phyloP scores from a whole-genome alignment of 2,113 vertebrate species.

The Oreochromis niloticus region DNA sequence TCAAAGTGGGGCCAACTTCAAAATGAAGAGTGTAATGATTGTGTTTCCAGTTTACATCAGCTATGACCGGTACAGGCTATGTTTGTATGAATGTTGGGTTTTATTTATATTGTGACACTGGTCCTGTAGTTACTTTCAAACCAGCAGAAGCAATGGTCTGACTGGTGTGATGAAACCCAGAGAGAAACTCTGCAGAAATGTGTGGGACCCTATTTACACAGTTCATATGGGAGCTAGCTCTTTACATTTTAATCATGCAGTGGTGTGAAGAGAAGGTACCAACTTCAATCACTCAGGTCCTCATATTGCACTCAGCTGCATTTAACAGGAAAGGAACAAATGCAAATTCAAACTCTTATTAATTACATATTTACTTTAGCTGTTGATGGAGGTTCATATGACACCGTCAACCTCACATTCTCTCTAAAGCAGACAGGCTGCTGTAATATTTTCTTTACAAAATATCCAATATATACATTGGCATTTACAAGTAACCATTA shows the following conservation, averaged over 20 bases:
- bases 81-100: not conserved
- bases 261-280: constrained; percentile 17
- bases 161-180: not conserved
- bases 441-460: constrained; percentile 55
- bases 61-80: not conserved
- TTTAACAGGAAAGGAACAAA: constrained; percentile 9
- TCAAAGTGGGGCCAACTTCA: not conserved
- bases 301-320: not conserved
- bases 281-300: not conserved
- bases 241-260: constrained; percentile 2
- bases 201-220: not conserved
- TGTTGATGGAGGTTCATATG: constrained; percentile 2
- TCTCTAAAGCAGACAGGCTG: constrained; percentile 27
- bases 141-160: not conserved
- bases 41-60: not conserved
- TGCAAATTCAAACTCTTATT: constrained; percentile 18
- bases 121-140: not conserved
- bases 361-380: constrained; percentile 39
- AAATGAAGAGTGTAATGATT: not conserved
- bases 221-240: not conserved
- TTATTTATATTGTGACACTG: not conserved
- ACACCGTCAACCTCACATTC: constrained; percentile 18
- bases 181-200: not conserved
- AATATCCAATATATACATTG: constrained; percentile 69
- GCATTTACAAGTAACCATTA: constrained; percentile 56